phyloP scores from a whole-genome alignment of 2,797 vertebrate species.

The Coccyzus lansbergi region DNA sequence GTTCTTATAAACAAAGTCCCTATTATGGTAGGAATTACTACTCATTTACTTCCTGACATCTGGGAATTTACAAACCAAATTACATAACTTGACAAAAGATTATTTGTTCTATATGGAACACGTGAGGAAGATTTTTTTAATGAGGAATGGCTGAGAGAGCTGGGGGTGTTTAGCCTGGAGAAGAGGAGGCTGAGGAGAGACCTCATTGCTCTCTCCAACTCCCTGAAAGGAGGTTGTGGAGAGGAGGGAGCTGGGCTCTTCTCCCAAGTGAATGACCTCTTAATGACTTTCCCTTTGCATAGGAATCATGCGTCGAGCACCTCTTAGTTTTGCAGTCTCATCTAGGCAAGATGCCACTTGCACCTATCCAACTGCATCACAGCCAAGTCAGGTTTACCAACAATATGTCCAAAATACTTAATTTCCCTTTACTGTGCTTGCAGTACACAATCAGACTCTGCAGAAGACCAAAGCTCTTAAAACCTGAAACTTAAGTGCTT shows the following conservation, averaged over 20 bases:
- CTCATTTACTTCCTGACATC: neutral
- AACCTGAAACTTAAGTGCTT: neutral
- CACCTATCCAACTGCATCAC: neutral
- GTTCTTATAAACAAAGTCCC: neutral
- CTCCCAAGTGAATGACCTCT: no score
- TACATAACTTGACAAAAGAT: neutral
- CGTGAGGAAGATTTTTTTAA: neutral
- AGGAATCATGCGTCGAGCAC: neutral
- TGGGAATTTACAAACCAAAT: neutral
- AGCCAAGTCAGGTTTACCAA: neutral
- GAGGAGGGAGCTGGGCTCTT: no score
- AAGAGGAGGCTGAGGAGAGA: no score
- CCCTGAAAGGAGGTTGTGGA: no score
- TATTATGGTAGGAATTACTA: neutral
- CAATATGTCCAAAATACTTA: neutral
- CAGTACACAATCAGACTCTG: neutral
- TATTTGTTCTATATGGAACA: neutral
- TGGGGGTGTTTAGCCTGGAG: no score
- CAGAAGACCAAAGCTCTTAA: neutral
- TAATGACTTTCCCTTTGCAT: neutral
- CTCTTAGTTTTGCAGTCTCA: neutral
- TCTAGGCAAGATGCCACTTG: neutral
- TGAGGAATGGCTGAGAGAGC: no score
- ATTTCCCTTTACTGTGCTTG: neutral
- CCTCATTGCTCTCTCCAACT: no score